Evolutionary conservation across 1,140 invertebrate genomes (phyloP).

Genomic region (Alviniconcha marisindica): DNA sequence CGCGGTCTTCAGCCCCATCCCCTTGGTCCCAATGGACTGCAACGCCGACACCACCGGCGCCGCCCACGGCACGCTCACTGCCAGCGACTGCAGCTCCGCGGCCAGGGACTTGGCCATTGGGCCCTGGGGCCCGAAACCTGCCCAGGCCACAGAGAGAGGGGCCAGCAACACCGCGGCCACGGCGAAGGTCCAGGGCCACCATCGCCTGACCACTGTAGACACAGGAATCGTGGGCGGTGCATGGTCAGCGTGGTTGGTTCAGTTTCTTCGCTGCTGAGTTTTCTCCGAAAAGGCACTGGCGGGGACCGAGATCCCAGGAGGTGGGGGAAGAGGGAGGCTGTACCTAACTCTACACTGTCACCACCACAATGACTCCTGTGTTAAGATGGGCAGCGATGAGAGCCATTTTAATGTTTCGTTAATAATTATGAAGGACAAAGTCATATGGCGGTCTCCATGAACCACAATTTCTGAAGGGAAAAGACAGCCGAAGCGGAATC

Average conservation of each 20-base stretch:
- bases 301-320: not conserved
- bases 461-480: too few species aligned
- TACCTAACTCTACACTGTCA: not conserved
- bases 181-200: not conserved
- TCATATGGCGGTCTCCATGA: too few species aligned
- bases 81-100: conserved; percentile 8
- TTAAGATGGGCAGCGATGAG: too few species aligned
- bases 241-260: too few species aligned
- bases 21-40: conserved; percentile 11
- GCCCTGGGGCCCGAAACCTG: not conserved
- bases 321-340: not conserved
- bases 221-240: too few species aligned
- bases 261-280: too few species aligned
- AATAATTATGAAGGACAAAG: too few species aligned
- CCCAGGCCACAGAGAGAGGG: not conserved
- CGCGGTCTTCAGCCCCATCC: conserved; percentile 7
- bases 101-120: not conserved
- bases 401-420: too few species aligned
- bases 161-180: not conserved
- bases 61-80: not conserved
- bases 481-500: too few species aligned
- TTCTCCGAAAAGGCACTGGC: too few species aligned
- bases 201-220: not conserved
- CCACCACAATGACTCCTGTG: not conserved
- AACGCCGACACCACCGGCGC: not conserved